Conservation (phyloP, 2,113 vertebrate species). For the Smithornis capensis region DNA sequence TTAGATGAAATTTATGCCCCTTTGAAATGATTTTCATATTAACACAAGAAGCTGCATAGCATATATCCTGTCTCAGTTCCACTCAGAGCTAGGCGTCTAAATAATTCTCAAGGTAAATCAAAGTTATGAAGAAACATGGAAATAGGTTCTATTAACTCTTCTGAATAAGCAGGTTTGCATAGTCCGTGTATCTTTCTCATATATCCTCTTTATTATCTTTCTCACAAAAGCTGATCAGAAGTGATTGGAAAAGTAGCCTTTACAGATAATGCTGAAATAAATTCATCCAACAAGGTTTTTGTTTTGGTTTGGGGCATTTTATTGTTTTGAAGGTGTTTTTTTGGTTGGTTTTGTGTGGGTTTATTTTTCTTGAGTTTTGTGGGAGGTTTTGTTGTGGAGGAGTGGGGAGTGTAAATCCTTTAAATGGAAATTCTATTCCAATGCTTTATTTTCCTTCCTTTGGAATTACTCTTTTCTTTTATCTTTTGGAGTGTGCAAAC, state of each 20-base stretch:
- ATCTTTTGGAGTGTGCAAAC: neutral
- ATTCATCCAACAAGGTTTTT: neutral
- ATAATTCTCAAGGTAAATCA: neutral
- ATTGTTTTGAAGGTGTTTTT: neutral
- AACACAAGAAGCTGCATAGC: neutral
- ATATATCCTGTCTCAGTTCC: neutral
- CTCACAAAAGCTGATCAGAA: neutral
- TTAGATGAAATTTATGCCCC: neutral
- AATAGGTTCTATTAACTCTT: neutral
- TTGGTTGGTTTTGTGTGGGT: neutral
- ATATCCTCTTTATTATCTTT: neutral
- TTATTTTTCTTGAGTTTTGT: neutral
- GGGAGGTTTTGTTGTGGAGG: neutral
- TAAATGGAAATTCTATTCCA: neutral
- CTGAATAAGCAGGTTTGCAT: neutral
- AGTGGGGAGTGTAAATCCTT: neutral
- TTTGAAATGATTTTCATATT: neutral
- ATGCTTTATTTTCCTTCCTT: neutral
- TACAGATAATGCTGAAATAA: neutral
- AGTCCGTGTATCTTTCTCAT: neutral
- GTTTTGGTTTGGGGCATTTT: neutral
- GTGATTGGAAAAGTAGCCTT: neutral
- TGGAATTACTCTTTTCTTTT: neutral
- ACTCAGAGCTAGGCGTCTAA: neutral
- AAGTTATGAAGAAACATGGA: neutral